These are phyloP conservation scores for Steinernema feltiae DNA, from an alignment of 1,140 invertebrate genomes.

Conservation along the genomic window DNA sequence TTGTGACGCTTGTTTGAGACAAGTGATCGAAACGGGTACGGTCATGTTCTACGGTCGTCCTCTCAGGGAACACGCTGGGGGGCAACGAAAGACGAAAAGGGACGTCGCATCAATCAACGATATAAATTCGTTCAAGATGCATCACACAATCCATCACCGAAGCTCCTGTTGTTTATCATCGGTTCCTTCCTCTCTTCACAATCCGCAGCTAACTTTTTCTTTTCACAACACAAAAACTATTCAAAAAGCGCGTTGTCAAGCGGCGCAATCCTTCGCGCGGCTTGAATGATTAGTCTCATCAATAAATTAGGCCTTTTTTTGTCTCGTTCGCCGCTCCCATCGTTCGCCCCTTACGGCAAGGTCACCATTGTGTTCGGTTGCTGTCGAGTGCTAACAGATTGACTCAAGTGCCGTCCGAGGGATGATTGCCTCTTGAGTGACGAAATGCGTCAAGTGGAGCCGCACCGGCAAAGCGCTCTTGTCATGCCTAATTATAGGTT, in stretches of 20 bases:
- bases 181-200: neutral
- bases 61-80: neutral
- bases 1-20: neutral
- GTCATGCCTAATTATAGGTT: slow-evolving; percentile 7
- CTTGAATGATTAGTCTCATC: slow-evolving; percentile 4
- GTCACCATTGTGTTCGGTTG: slow-evolving; percentile 7
- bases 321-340: neutral
- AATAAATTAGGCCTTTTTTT: neutral
- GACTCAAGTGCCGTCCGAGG: slow-evolving; percentile 9
- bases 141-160: slow-evolving; percentile 13
- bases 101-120: slow-evolving; percentile 13
- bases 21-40: neutral
- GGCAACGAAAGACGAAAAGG: slow-evolving; percentile 1
- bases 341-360: neutral
- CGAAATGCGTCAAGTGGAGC: slow-evolving; percentile 13
- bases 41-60: neutral
- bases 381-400: slow-evolving; percentile 11
- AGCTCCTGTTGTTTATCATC: slow-evolving; percentile 12
- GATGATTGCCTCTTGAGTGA: neutral
- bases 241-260: too few species aligned
- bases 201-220: neutral
- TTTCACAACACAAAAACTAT: neutral
- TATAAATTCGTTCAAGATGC: slow-evolving; percentile 15
- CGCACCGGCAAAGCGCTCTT: slow-evolving; percentile 7
- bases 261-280: neutral